Base-by-base conservation (phyloP, 2,113 vertebrate species). In the Channa argus region DNA sequence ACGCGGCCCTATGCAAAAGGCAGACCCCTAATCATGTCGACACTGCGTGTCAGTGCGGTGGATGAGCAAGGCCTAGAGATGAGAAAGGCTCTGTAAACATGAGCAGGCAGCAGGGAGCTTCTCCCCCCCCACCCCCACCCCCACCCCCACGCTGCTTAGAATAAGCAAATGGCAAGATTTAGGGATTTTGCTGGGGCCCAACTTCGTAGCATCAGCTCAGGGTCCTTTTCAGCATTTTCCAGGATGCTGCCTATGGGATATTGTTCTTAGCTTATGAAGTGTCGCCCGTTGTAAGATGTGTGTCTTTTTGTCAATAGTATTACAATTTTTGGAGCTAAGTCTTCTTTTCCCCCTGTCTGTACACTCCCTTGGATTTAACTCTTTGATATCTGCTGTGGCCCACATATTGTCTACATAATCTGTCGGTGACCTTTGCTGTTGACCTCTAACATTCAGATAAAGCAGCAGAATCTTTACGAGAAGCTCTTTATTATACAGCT, bases 81-180 rank as follows among this genome's bases (percentile, higher is more conserved):
- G 89, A 89, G 88, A 87, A 84, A 83, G 70, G 88, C 90, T 92
- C 88, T 92, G 92, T 91, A 92, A 92, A 93, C 91, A 91, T 55
- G 77, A 71, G 71, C 82, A 85, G 88, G 86, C 90, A 84, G 89
- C 83, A 15, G 85, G 88, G 88, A 85, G 88, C 80, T 71, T 76
- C 85, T 72, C 52, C 44, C 82, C 49, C 76, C 71, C 79, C 67
- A 24, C 24, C 24, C 82, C 49, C 76, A 69, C 79, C 67, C 24
- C 82, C 49, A 74, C 69, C 79, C 67, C 65, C 47, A 75, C 54
- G 72, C 80, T 43, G 73, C 81, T 82, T 71, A 24, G 91, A 89
- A 90, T 87, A 91, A 89, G 92, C 89, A 91, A 92, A 92, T 74
- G 74, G 81, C 79, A 86, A 91, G 91, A 93, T 94, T 91, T 89